phyloP scores from a whole-genome alignment of 2,797 vertebrate species.

The Rhinatrema bivittatum region DNA sequence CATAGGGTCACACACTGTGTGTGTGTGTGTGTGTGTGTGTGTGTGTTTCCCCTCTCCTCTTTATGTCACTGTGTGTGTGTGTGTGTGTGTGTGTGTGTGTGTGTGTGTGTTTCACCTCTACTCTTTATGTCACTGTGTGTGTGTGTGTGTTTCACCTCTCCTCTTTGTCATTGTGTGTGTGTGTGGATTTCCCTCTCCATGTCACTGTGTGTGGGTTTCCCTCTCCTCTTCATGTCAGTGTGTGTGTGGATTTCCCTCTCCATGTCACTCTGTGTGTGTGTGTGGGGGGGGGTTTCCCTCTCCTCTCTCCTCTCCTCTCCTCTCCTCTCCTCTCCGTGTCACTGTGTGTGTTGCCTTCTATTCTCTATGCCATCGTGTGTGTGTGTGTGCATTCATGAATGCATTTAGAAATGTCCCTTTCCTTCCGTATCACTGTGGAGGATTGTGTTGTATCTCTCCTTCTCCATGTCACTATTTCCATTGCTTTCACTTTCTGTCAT shows the following conservation, averaged over 20 bases:
- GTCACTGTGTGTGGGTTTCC: too few species aligned
- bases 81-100: too few species aligned
- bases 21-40: too few species aligned
- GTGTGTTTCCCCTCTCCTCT: too few species aligned
- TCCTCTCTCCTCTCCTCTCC: background rate
- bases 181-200: background rate
- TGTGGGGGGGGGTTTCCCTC: too few species aligned
- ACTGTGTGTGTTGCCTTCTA: background rate
- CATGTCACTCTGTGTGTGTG: conserved; percentile 14
- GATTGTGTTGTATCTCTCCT: background rate
- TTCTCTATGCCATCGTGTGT: background rate
- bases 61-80: too few species aligned
- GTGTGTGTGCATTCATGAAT: background rate
- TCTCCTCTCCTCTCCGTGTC: background rate
- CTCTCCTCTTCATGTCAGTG: background rate
- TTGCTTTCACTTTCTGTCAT: background rate
- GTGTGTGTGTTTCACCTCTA: too few species aligned
- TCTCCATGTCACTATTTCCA: background rate
- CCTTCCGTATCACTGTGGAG: background rate
- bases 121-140: too few species aligned
- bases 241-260: background rate
- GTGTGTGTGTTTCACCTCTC: too few species aligned
- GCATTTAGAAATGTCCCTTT: background rate
- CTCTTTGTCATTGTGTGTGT: background rate
- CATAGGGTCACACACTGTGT: too few species aligned